Evolutionary conservation across 2,113 vertebrate genomes (phyloP).

Genomic region (Triplophysa dalaica): DNA sequence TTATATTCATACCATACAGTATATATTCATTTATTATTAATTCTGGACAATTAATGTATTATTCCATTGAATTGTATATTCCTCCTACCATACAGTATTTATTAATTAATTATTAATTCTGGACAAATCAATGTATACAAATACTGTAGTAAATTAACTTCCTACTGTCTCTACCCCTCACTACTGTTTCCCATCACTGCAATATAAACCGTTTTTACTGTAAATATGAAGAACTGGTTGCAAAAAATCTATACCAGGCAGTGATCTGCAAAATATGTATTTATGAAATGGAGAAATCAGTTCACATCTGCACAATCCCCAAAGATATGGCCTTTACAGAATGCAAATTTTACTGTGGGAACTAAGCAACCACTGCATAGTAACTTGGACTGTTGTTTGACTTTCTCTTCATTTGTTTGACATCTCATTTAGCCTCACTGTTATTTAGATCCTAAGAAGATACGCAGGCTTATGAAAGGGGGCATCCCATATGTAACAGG

Average conservation of each 20-base stretch:
- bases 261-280: not conserved
- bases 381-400: slow-evolving; percentile 19
- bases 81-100: too few species aligned
- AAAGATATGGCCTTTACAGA: not conserved
- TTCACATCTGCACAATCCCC: not conserved
- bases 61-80: too few species aligned
- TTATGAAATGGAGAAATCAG: not conserved
- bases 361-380: not conserved
- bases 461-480: not conserved
- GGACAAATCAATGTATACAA: too few species aligned
- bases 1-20: too few species aligned
- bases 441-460: slow-evolving; percentile 26
- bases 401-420: slow-evolving; percentile 19
- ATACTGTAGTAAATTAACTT: too few species aligned
- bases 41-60: too few species aligned
- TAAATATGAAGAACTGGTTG: too few species aligned
- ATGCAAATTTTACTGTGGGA: not conserved
- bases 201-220: too few species aligned
- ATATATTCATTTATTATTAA: too few species aligned
- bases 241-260: not conserved
- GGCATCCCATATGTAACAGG: not conserved
- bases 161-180: too few species aligned
- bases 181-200: too few species aligned
- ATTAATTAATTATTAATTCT: too few species aligned
- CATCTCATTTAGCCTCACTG: not conserved